Evolutionary conservation across 2,113 vertebrate genomes (phyloP).

Genomic region (Pollachius pollachius): DNA sequence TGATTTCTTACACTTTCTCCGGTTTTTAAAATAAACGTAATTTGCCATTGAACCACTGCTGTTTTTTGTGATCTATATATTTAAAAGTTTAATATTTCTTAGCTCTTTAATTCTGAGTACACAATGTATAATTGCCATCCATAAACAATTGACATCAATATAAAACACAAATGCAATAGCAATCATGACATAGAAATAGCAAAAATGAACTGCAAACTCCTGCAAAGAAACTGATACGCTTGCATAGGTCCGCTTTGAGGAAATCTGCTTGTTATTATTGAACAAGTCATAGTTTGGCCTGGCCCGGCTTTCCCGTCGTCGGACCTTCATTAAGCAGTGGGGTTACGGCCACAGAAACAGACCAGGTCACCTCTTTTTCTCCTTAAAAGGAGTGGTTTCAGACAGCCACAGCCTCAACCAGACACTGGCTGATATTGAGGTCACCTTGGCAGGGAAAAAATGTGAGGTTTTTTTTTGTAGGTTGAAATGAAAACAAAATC

Average conservation of each 20-base stretch:
- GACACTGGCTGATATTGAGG: constrained; percentile 15
- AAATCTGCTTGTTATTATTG: constrained; percentile 18
- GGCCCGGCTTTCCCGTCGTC: constrained; percentile 30
- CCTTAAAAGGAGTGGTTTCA: constrained; percentile 56
- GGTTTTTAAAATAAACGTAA: constrained; percentile 71
- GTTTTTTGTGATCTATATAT: constrained; percentile 18
- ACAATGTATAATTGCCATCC: constrained; percentile 7
- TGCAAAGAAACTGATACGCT: not conserved
- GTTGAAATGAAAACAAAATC: too few relatives aligned
- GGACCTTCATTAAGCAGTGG: constrained; percentile 36
- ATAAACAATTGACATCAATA: constrained; percentile 4
- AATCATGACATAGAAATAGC: not conserved
- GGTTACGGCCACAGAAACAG: constrained; percentile 15
- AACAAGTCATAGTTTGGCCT: constrained; percentile 26
- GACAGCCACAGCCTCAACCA: constrained; percentile 28
- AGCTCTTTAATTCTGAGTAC: constrained; percentile 6
- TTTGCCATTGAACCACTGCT: constrained; percentile 60
- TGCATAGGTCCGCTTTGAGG: constrained; percentile 4
- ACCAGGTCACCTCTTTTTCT: constrained; percentile 15
- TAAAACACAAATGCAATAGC: not conserved
- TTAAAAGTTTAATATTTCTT: not conserved
- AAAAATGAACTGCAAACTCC: not conserved
- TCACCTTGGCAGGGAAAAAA: not conserved
- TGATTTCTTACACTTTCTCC: constrained; percentile 50
- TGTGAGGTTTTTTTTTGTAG: not conserved